phyloP scores from a whole-genome alignment of 2,888 invertebrate genomes.

The Thera obeliscata region DNA sequence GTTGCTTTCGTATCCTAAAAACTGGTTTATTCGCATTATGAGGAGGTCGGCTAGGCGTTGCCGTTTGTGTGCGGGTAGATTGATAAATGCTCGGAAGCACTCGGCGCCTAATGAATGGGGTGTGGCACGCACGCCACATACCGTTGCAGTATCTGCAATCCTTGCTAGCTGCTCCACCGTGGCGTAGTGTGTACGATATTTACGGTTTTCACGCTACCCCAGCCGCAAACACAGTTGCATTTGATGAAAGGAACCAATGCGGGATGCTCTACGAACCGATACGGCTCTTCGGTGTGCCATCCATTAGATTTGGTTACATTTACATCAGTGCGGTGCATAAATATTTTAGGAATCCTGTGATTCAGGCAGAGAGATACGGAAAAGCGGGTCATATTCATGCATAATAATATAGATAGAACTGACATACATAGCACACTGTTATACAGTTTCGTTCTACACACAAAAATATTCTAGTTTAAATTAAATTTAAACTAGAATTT shows the following conservation, averaged over 20 bases:
- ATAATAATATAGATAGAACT: neutral
- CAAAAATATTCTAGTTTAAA: neutral
- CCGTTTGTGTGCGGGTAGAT: slow-evolving; percentile 68
- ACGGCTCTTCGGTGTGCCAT: slow-evolving; percentile 28
- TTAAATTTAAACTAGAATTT: too few species aligned
- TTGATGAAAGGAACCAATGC: slow-evolving; percentile 42
- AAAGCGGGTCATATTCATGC: neutral
- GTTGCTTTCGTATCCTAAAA: slow-evolving; percentile 37
- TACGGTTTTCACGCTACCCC: slow-evolving; percentile 56
- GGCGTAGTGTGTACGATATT: slow-evolving; percentile 55
- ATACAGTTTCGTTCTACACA: neutral
- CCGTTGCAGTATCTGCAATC: slow-evolving; percentile 72
- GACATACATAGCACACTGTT: too few species aligned
- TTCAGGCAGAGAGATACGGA: neutral
- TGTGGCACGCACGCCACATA: slow-evolving; percentile 78
- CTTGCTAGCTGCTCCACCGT: slow-evolving; percentile 60
- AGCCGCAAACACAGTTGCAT: slow-evolving; percentile 47
- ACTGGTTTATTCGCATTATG: slow-evolving; percentile 44
- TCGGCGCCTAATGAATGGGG: slow-evolving; percentile 81
- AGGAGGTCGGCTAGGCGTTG: slow-evolving; percentile 54
- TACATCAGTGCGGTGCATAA: slow-evolving; percentile 9
- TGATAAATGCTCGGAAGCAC: slow-evolving; percentile 84
- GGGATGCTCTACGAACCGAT: slow-evolving; percentile 27
- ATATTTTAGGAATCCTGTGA: slow-evolving; percentile 10
- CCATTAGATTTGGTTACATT: slow-evolving; percentile 26